Conservation (phyloP, 2,113 vertebrate genomes). For the Phyllostomus discolor region DNA sequence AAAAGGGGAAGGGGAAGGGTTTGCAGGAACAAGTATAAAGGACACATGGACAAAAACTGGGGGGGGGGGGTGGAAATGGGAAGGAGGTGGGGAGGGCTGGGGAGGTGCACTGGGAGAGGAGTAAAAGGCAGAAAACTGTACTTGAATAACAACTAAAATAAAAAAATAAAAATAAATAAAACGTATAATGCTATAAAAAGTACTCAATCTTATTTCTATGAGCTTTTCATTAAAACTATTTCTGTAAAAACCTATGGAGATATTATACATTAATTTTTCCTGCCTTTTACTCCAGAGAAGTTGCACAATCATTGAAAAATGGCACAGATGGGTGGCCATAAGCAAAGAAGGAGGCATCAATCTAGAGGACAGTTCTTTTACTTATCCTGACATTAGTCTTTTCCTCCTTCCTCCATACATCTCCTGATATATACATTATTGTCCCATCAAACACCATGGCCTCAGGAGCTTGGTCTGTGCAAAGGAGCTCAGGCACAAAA, state of each 20-base stretch:
- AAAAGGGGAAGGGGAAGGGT: too few relatives aligned
- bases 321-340: not conserved
- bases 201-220: not conserved
- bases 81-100: too few relatives aligned
- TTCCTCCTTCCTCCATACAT: not conserved
- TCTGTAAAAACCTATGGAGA: not conserved
- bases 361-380: not conserved
- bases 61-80: too few relatives aligned
- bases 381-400: not conserved
- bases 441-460: not conserved
- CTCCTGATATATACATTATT: not conserved
- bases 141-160: too few relatives aligned
- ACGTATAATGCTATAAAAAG: not conserved
- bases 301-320: not conserved
- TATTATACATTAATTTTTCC: not conserved
- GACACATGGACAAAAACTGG: too few relatives aligned
- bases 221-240: not conserved
- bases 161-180: too few relatives aligned
- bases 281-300: not conserved
- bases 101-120: too few relatives aligned
- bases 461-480: fast-evolving
- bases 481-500: not conserved
- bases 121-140: too few relatives aligned
- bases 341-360: not conserved
- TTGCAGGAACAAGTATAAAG: too few relatives aligned